Evolutionary conservation across 2,797 vertebrate species (phyloP).

Genomic region (Enteromius thamalakanensis): DNA sequence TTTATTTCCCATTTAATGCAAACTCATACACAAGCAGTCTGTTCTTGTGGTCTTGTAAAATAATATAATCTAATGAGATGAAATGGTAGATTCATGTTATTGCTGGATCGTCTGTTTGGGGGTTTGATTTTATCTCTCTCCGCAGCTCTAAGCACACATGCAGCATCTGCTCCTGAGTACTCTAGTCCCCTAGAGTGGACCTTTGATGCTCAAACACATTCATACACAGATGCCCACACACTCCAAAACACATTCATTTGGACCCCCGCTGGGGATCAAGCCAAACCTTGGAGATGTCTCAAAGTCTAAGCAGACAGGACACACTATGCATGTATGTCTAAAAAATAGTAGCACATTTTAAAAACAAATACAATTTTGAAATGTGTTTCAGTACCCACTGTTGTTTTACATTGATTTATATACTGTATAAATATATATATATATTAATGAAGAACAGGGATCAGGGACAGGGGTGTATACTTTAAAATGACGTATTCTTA

Average conservation of each 20-base stretch:
- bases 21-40: slow-evolving; percentile 7
- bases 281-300: not conserved
- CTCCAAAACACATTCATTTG: slow-evolving; percentile 16
- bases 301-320: not conserved
- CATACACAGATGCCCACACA: slow-evolving; percentile 45
- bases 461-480: not conserved
- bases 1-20: not conserved
- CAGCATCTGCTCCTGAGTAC: slow-evolving; percentile 50
- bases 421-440: too few relatives aligned
- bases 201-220: slow-evolving; percentile 52
- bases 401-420: not conserved
- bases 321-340: not conserved
- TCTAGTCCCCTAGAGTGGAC: slow-evolving; percentile 47
- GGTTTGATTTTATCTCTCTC: slow-evolving; percentile 19
- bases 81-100: slow-evolving; percentile 33
- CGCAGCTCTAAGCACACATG: slow-evolving; percentile 24
- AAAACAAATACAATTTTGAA: not conserved
- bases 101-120: slow-evolving; percentile 33
- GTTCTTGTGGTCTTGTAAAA: slow-evolving; percentile 34
- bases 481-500: not conserved
- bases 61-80: slow-evolving; percentile 47
- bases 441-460: too few relatives aligned
- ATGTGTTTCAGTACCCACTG: not conserved
- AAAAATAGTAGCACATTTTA: too few relatives aligned
- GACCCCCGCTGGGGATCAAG: not conserved